Evolutionary conservation across 1,140 invertebrate genomes (phyloP), one percentile per base, ranked within the genome.

Genomic region (Argopecten irradians): DNA sequence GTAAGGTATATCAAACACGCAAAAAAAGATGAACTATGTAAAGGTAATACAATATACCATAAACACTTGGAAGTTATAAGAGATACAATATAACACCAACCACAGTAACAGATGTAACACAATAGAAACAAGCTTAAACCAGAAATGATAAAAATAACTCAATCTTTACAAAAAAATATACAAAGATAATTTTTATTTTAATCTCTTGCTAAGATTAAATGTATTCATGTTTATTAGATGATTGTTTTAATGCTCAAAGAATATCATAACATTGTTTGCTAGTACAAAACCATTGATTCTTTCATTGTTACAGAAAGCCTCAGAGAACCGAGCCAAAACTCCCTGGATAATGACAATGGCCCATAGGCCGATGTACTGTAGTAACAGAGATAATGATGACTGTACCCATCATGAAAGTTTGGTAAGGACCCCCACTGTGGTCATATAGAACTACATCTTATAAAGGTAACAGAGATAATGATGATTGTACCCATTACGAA

Each of bases 321-420:
- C 94, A 87, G 92, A 94, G 85, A 95, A 95, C 87, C 91, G 95
- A 34, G 92, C 92, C 19, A 90, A 90, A 32, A 89, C 91, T 14
- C 95, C 95, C 22, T 95, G 95, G 95, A 93, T 95, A 83, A 94
- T 95, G 34, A 92, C 92, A 13, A 94, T 94, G 93, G 95, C 93
- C 36, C 95, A 95, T 89, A 91, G 95, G 43, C 95, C 95, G 19
- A 94, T 95, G 94, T 95, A 95, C 89, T 95, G 95, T 89, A 94
- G 93, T 71, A 95, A 95, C 86, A 93, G 84, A 35, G 93, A 95
- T 89, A 90, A 92, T 82, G 94, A 93, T 90, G 94, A 94, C 90
- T 94, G 94, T 85, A 87, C 84, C 7, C 84, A 85, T 14, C 43
- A 88, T 41, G 87, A 88, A 82, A 88, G 87, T 85, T 34, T 88